These are phyloP conservation scores for Podarcis cretensis DNA, from an alignment of 2,113 vertebrate species.

Conservation along the genomic window DNA sequence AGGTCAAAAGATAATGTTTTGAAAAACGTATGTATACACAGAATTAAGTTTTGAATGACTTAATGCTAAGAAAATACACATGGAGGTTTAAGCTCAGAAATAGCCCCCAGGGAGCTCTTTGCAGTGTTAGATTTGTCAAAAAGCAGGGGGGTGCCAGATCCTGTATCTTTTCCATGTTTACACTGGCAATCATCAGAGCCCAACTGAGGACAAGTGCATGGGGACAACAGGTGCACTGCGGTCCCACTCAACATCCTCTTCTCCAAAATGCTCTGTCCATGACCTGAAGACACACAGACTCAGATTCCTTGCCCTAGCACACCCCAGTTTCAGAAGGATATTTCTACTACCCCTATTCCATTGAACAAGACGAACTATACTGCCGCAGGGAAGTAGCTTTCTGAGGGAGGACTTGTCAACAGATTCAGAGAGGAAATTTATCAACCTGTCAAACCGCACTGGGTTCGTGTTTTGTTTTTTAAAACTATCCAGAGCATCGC, in stretches of 20 bases:
- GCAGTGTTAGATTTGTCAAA: background rate
- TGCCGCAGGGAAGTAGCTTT: background rate
- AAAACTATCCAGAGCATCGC: background rate
- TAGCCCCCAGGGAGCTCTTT: background rate
- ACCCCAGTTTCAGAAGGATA: constrained; percentile 52
- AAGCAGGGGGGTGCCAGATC: background rate
- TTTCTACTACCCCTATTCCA: constrained; percentile 15
- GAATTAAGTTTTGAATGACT: background rate
- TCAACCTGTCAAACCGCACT: background rate
- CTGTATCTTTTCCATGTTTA: background rate
- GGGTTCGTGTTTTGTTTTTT: background rate
- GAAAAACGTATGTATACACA: background rate
- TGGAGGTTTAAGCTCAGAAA: background rate
- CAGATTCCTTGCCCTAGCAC: background rate
- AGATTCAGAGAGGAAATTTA: rapidly evolving
- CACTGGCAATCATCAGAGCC: constrained; percentile 13
- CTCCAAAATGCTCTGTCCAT: constrained; percentile 10
- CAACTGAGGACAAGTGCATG: constrained; percentile 24
- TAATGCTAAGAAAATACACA: background rate
- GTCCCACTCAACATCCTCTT: constrained; percentile 19
- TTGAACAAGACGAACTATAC: constrained; percentile 17
- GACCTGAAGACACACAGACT: background rate
- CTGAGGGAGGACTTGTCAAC: background rate
- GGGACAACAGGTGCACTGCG: constrained; percentile 69
- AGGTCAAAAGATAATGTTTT: rapidly evolving